phyloP scores from a whole-genome alignment of 2,888 invertebrate genomes.

The Venusia cambrica region DNA sequence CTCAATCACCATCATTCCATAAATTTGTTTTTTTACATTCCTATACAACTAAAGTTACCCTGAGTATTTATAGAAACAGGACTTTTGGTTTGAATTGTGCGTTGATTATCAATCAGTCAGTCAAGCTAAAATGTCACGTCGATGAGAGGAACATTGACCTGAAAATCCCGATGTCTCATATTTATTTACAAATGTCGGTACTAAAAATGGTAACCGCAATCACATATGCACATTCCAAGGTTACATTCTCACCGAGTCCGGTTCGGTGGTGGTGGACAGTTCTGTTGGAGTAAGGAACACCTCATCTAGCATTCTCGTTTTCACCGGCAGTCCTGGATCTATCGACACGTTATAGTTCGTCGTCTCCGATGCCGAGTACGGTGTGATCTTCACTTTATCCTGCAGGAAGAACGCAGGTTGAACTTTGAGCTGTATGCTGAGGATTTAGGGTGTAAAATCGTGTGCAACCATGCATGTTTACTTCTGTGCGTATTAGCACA shows the following conservation, averaged over 20 bases:
- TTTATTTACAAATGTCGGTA: conserved; percentile 5
- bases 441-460: neutral
- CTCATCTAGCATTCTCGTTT: conserved; percentile 46
- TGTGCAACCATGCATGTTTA: conserved; percentile 18
- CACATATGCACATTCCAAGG: conserved; percentile 10
- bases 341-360: conserved; percentile 49
- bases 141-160: too few relatives aligned
- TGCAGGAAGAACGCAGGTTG: conserved; percentile 32
- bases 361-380: conserved; percentile 59
- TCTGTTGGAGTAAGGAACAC: conserved; percentile 48
- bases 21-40: too few relatives aligned
- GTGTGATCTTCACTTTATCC: conserved; percentile 66
- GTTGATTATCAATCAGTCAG: too few relatives aligned
- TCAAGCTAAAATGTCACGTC: too few relatives aligned
- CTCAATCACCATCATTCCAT: too few relatives aligned
- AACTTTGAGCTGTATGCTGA: conserved; percentile 1
- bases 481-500: conserved; percentile 16
- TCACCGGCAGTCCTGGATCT: conserved; percentile 38
- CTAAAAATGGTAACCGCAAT: conserved; percentile 6
- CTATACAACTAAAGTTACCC: too few relatives aligned
- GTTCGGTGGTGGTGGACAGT: conserved; percentile 55
- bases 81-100: too few relatives aligned
- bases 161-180: conserved; percentile 12
- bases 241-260: conserved; percentile 57
- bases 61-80: too few relatives aligned